These are phyloP conservation scores for Peromyscus nudipes DNA, from an alignment of 2,797 vertebrate species.

Conservation along the genomic window DNA sequence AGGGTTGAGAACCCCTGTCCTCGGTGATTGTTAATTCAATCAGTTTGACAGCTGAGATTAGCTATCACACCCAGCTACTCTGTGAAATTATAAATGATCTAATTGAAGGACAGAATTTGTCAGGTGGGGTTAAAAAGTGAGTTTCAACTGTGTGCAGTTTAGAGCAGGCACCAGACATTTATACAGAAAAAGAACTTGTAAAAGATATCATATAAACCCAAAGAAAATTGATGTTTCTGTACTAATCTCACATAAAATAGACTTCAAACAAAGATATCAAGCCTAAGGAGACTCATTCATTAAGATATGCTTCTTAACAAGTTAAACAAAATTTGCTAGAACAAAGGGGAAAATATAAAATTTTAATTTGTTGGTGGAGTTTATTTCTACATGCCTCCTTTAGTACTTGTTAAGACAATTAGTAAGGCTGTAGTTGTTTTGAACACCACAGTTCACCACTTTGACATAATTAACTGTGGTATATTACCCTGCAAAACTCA, in stretches of 20 bases:
- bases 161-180: background rate
- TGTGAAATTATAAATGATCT: background rate
- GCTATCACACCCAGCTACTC: background rate
- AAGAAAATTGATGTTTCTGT: background rate
- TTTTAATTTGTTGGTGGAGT: background rate
- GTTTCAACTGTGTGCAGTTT: background rate
- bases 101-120: background rate
- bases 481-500: background rate
- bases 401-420: background rate
- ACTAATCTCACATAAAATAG: background rate
- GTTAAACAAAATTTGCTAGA: background rate
- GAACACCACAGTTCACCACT: background rate
- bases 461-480: background rate
- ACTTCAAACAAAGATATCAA: background rate
- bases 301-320: background rate
- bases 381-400: background rate
- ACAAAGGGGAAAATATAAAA: background rate
- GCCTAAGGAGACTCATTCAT: background rate
- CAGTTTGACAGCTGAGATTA: background rate
- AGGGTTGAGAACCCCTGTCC: background rate
- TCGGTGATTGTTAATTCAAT: background rate
- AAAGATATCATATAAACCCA: background rate
- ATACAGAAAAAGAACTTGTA: constrained; percentile 20
- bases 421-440: background rate
- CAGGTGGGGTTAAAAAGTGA: background rate